Base-by-base conservation (phyloP, 1,140 invertebrate species). In the Drosophila santomea region DNA sequence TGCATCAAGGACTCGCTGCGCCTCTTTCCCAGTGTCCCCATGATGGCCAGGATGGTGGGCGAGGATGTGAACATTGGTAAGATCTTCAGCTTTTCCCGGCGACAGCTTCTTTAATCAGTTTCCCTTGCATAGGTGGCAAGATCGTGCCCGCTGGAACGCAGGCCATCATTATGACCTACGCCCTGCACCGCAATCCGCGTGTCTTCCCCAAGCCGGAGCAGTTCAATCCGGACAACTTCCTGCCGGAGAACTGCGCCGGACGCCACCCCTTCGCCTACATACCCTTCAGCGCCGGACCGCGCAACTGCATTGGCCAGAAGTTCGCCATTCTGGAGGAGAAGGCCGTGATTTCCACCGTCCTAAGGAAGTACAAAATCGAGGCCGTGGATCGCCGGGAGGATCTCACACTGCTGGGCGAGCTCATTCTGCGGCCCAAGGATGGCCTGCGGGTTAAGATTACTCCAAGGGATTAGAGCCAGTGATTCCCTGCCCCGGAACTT, bases 211-310 rank as follows among this genome's bases (percentile, higher is more conserved):
- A 97, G 57, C 96, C 97, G 1, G 94, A 95, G 36, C 92, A 93
- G 47, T 97, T 96, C 88, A 94, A 97, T 91, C 97, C 97, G 0
- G 96, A 97, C 59, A 93, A 96, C 78, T 97, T 97, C 92, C 86
- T 95, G 23, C 94, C 95, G 12, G 93, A 94, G 67, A 95, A 95
- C 78, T 92, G 92, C 28, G 90, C 91, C 38, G 93, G 94, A 36
- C 93, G 95, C 57, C 93, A 95, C 86, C 94, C 95, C 0, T 96
- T 94, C 77, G 93, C 95, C 2, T 97, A 95, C 77, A 94, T 96
- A 20, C 96, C 96, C 10, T 97, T 97, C 89, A 96, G 95, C 77
- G 96, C 95, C 44, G 96, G 96, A 4, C 94, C 95, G 2, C 93
- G 96, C 68, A 97, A 96, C 82, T 97, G 91, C 61, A 92, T 92